Conservation (phyloP, 2,797 vertebrate species). For the Paedocypris micromegethes region DNA sequence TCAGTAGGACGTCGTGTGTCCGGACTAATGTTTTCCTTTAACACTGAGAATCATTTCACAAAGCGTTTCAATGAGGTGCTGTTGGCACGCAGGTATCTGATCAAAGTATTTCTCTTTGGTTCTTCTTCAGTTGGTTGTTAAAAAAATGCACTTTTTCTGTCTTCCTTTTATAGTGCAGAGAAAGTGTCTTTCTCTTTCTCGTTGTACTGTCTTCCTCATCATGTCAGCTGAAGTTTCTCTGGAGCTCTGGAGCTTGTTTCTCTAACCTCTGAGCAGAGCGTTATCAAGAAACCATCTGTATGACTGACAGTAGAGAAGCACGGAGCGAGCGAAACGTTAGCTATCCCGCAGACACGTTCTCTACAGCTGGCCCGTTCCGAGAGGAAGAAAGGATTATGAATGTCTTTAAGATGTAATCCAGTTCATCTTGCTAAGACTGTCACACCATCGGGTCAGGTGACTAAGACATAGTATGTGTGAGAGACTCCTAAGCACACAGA, state of each 20-base stretch:
- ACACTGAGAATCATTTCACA: conserved; percentile 40
- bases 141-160: no score
- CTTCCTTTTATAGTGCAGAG: no score
- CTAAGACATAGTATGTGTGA: conserved; percentile 30
- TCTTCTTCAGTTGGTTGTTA: no score
- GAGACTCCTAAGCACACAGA: conserved; percentile 37
- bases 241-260: conserved; percentile 39
- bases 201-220: conserved; percentile 22
- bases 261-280: conserved; percentile 25
- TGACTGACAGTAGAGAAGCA: conserved; percentile 38
- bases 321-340: conserved; percentile 31
- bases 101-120: no score
- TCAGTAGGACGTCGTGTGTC: conserved; percentile 35
- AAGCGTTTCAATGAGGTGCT: not conserved
- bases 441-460: conserved; percentile 45
- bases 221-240: conserved; percentile 22
- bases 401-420: conserved; percentile 26
- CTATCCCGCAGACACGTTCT: conserved; percentile 28
- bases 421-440: conserved; percentile 41
- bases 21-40: conserved; percentile 50
- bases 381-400: conserved; percentile 37
- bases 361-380: conserved; percentile 31
- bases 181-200: not conserved
- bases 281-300: conserved; percentile 33
- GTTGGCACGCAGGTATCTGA: no score